Evolutionary conservation across 2,888 invertebrate genomes (phyloP), one percentile per base, ranked within the genome.

Genomic region (Agrenia bidenticulata): DNA sequence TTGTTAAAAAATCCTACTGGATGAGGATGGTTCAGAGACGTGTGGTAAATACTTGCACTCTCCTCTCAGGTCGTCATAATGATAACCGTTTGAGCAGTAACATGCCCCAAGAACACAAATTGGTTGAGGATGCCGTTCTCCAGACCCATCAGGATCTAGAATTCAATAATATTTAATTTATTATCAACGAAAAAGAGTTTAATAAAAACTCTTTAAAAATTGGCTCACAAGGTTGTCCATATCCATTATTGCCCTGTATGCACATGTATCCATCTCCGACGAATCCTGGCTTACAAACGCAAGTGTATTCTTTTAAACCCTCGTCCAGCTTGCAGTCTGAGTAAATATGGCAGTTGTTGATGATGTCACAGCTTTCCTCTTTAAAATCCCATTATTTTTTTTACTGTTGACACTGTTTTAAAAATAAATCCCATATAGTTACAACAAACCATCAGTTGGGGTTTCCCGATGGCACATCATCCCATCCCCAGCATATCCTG

Each of bases 301-400:
- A 85, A 21, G 79, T 75, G 74, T 82, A 80, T 24, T 74, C 77
- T 69, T 77, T 81, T 68, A 67, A 80, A 0, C n/a, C 32, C 53
- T 68, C 68, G 60, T 72, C 70, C 9, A 71, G 60, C 49, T 55
- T 61, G 42, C 94, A 95, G 60, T 88, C 85, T 5, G 93, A 94
- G 78, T 91, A 86, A 17, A 85, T 85, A 77, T 93, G 89, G 78
- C 95, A 96, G 77, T 88, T 88, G 74, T 88, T 84, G 67, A 89
- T 84, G 32, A 86, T 84, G 78, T 88, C 85, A 80, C 94, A 94
- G 19, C 72, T 73, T 67, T 73, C 72, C 64, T 60, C 26, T 60
- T 17, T n/a, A 60, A 60, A 17, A n/a, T 32, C 15, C 21, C 54
- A 21, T 11, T 17, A 54, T 45, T 1, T 32, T n/a, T n/a, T n/a